These are phyloP conservation scores for Chymomyza procnemis DNA, from an alignment of 2,888 invertebrate genomes.

Conservation along the genomic window DNA sequence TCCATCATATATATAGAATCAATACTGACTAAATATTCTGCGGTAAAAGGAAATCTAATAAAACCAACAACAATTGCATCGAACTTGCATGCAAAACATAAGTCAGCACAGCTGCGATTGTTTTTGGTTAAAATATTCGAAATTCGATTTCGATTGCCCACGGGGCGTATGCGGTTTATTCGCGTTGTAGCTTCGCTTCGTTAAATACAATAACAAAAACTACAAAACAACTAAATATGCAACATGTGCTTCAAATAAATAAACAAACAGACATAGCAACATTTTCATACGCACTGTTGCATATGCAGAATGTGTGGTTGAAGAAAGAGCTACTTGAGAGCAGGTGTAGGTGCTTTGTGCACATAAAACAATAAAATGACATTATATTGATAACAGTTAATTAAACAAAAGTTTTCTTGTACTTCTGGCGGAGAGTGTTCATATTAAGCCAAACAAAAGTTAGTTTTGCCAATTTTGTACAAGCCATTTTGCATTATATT, in stretches of 20 bases:
- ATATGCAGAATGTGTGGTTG: not conserved
- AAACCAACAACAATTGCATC: too few relatives aligned
- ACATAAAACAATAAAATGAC: not conserved
- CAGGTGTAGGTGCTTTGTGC: not conserved
- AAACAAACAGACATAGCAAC: constrained; percentile 10
- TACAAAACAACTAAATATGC: constrained; percentile 16
- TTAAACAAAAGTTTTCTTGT: too few relatives aligned
- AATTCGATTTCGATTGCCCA: constrained; percentile 2
- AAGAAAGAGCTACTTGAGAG: not conserved
- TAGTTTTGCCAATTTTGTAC: too few relatives aligned
- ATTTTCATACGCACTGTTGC: not conserved
- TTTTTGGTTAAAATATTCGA: too few relatives aligned
- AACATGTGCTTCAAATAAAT: constrained; percentile 22
- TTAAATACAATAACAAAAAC: constrained; percentile 40
- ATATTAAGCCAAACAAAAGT: too few relatives aligned
- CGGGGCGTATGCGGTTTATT: constrained; percentile 22
- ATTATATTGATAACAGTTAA: too few relatives aligned
- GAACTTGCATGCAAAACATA: not conserved
- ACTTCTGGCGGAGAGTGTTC: too few relatives aligned
- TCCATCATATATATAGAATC: too few relatives aligned
- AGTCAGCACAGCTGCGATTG: not conserved
- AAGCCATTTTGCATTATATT: too few relatives aligned
- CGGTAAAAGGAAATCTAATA: too few relatives aligned
- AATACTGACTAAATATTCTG: too few relatives aligned
- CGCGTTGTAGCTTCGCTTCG: constrained; percentile 28